Evolutionary conservation across 2,888 invertebrate species (phyloP).

Genomic region (Pycnomerus fuliginosus): DNA sequence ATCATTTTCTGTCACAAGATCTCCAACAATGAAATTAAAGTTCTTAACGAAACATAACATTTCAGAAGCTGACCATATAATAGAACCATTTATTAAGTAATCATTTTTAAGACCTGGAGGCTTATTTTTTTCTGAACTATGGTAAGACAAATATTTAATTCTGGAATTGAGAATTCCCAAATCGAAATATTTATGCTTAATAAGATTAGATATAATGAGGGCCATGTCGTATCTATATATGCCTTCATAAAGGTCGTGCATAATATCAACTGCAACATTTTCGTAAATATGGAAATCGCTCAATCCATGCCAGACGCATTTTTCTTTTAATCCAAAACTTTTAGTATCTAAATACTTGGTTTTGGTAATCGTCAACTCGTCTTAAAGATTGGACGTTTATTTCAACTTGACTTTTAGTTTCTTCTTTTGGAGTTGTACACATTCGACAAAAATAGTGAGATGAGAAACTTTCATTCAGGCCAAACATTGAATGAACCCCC

Average conservation of each 20-base stretch:
- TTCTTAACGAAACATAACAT: slow-evolving; percentile 20
- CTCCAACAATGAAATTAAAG: slow-evolving; percentile 3
- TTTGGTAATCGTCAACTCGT: not conserved
- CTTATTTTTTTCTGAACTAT: slow-evolving; percentile 18
- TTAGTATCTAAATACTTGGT: not conserved
- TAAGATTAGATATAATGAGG: slow-evolving; percentile 14
- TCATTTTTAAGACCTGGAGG: slow-evolving; percentile 18
- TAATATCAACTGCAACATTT: slow-evolving; percentile 22
- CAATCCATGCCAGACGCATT: slow-evolving; percentile 11
- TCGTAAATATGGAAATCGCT: slow-evolving; percentile 15
- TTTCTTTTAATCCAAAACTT: slow-evolving; percentile 16
- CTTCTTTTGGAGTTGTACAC: not conserved
- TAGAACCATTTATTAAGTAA: slow-evolving; percentile 16
- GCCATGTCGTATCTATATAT: slow-evolving; percentile 23
- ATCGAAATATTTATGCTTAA: slow-evolving; percentile 15
- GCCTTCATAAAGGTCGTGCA: slow-evolving; percentile 25
- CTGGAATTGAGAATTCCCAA: slow-evolving; percentile 14
- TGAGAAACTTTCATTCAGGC: not conserved
- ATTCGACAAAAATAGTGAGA: not conserved
- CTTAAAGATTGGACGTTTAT: not conserved
- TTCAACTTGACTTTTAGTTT: not conserved
- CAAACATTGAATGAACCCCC: not conserved
- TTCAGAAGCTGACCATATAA: slow-evolving; percentile 21
- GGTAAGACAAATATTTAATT: slow-evolving; percentile 22
- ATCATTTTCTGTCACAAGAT: not conserved